A percentile compares a stretch with the other conserved stretches of the same genome.
Conservation (phyloP, 2,888 invertebrate genomes). For the Aelia acuminata region DNA sequence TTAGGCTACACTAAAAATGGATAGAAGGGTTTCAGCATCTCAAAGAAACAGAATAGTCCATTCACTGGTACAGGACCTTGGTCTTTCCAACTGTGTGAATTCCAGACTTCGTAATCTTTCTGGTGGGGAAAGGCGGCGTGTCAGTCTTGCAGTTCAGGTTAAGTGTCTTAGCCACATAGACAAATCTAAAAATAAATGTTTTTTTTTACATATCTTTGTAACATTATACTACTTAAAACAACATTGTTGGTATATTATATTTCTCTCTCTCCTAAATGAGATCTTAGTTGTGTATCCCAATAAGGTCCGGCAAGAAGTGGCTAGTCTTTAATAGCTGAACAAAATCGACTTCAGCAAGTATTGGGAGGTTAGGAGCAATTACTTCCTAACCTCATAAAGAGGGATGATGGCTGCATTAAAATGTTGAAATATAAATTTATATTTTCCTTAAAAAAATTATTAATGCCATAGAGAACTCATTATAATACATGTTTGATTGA, state of each 20-base stretch:
- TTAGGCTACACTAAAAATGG: conserved; percentile 82
- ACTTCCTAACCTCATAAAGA: too few relatives aligned
- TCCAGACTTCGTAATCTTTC: conserved; percentile 84
- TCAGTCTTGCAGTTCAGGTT: conserved; percentile 90
- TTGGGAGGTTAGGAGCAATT: too few relatives aligned
- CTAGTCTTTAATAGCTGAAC: too few relatives aligned
- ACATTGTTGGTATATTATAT: not conserved
- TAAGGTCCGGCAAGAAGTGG: too few relatives aligned
- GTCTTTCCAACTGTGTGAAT: conserved; percentile 79
- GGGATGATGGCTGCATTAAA: too few relatives aligned
- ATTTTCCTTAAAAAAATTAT: too few relatives aligned
- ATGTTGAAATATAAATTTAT: too few relatives aligned
- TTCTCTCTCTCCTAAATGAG: not conserved
- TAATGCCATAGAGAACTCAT: too few relatives aligned
- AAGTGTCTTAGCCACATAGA: not conserved
- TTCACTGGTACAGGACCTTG: conserved; percentile 77
- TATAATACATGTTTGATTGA: too few relatives aligned
- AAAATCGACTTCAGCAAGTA: too few relatives aligned
- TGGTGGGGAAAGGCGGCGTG: conserved; percentile 89
- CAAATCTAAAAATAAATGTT: not conserved
- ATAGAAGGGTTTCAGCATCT: conserved; percentile 70
- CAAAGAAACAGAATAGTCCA: conserved; percentile 70
- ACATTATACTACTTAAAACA: not conserved
- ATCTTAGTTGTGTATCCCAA: too few relatives aligned
- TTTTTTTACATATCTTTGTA: not conserved